phyloP scores from a whole-genome alignment of 2,797 vertebrate species.

The Acrossocheilus fasciatus region DNA sequence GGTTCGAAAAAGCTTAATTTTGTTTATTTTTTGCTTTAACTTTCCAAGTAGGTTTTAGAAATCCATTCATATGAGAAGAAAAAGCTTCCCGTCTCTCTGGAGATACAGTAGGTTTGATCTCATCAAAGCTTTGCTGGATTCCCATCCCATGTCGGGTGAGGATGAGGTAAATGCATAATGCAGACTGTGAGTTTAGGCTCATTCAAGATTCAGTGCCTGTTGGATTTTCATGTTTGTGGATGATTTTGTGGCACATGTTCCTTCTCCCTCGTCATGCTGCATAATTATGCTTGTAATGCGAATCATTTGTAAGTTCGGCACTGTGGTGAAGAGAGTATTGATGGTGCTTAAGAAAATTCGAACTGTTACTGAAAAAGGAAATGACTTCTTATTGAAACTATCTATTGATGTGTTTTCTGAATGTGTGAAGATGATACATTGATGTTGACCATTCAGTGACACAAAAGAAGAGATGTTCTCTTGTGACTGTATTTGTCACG shows the following conservation, averaged over 20 bases:
- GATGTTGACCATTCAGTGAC: not conserved
- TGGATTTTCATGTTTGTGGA: constrained; percentile 24
- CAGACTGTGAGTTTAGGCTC: constrained; percentile 7
- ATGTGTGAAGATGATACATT: not conserved
- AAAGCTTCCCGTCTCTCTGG: not conserved
- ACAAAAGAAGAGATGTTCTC: not conserved
- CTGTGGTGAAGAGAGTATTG: not conserved
- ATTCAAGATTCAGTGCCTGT: constrained; percentile 3
- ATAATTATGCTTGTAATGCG: not conserved
- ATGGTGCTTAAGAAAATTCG: not conserved
- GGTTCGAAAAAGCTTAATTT: not conserved
- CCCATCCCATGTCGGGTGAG: not conserved
- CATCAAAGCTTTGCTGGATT: constrained; percentile 22
- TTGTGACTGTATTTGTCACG: not conserved
- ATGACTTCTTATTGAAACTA: not conserved
- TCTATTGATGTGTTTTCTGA: not conserved
- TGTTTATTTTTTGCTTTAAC: not conserved
- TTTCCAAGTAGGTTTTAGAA: not conserved
- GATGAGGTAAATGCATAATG: constrained; percentile 25
- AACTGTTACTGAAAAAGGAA: not conserved
- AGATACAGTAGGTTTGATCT: constrained; percentile 30
- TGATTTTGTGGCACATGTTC: not conserved
- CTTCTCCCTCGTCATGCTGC: not conserved
- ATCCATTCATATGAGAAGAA: not conserved
- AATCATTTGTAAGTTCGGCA: not conserved